Evolutionary conservation across 2,113 vertebrate genomes (phyloP), one percentile per base, ranked within the genome.

Genomic region (Grantiella picta): DNA sequence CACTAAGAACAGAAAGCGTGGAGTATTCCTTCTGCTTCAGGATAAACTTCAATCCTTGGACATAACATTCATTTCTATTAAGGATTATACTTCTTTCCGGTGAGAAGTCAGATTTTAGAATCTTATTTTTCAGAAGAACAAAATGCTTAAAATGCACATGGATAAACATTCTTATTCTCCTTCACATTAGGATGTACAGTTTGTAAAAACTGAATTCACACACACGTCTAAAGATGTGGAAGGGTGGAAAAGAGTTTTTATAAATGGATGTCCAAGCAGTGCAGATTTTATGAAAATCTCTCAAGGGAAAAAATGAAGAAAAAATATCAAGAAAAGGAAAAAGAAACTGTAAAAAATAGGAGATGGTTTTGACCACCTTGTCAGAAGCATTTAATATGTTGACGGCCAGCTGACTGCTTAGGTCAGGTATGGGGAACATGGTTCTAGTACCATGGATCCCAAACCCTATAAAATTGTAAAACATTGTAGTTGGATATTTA

Each of bases 261-360:
- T 53, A 15, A 7, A 25, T 45, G 42, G 18, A 22, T 45, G 76
- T 42, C 7, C 36, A 54, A 83, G 12, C 8, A 77, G 60, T n/a
- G n/a, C 25, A 45, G 22, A 50, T 50, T 54, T 65, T n/a, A 49
- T 33, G 13, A 87, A 91, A 72, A 68, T 27, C 36, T 68, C 15
- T 12, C 4, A 10, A 6, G 9, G 4, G 2, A 16, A 12, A 7
- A 28, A 15, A 12, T 20, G 3, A 35, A 16, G 2, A 10, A 65
- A 63, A 73, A 65, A 52, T 4, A 24, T 3, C 2, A 71, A 25
- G 75, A 70, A 4, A 50, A 71, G 28, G 36, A 45, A 76, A 60
- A 64, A 47, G 5, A 65, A 63, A 11, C 11, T 12, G 2, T 44
- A 23, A 56, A 79, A 86, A 65, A 33, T 12, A 50, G 9, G 2